A percentile compares a stretch with the other conserved stretches of the same genome.
Conservation (phyloP, 2,113 vertebrate species). For the Neodon shergylaensis region DNA sequence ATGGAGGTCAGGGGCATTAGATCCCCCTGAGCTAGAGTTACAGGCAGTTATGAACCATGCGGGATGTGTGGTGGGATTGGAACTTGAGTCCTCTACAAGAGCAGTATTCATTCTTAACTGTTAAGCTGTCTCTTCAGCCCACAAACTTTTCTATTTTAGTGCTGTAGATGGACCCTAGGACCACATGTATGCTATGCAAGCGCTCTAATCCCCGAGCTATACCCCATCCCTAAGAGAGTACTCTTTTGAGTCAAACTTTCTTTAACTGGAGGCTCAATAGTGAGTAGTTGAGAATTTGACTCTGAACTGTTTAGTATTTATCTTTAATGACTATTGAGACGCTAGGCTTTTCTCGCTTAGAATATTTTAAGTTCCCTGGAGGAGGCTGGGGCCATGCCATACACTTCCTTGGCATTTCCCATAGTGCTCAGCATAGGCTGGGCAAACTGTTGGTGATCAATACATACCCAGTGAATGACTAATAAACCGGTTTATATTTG, state of each 20-base stretch:
- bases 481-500: slow-evolving; percentile 54
- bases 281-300: slow-evolving; percentile 49
- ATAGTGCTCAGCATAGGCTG: slow-evolving; percentile 15
- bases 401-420: slow-evolving; percentile 63
- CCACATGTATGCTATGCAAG: not conserved
- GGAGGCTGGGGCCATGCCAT: slow-evolving; percentile 47
- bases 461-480: slow-evolving; percentile 57
- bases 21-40: not conserved
- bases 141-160: not conserved
- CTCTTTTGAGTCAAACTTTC: slow-evolving; percentile 39
- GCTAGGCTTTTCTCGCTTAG: slow-evolving; percentile 40
- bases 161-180: not conserved
- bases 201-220: not conserved
- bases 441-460: slow-evolving; percentile 39
- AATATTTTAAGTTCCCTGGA: slow-evolving; percentile 60
- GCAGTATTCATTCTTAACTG: not conserved
- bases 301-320: slow-evolving; percentile 54
- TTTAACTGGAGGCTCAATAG: slow-evolving; percentile 12
- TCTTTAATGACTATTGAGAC: slow-evolving; percentile 54
- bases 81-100: not conserved
- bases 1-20: not conserved
- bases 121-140: not conserved
- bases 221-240: not conserved
- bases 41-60: not conserved
- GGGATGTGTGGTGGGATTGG: not conserved